phyloP scores from a whole-genome alignment of 2,797 vertebrate species.

The Staurois parvus region DNA sequence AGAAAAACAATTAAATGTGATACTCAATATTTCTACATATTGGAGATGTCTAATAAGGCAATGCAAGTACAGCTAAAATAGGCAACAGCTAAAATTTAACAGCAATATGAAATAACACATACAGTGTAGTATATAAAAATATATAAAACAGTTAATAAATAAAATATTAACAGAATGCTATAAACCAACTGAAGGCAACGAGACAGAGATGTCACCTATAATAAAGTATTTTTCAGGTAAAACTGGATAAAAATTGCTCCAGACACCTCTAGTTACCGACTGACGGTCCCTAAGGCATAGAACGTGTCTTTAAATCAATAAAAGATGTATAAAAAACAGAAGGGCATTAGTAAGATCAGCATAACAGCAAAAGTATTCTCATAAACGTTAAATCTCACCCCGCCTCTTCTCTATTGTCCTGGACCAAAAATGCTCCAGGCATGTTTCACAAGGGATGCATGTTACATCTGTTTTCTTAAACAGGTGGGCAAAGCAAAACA shows the following conservation, averaged over 20 bases:
- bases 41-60: no score
- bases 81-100: no score
- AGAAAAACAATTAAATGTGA: no score
- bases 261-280: not conserved
- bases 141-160: no score
- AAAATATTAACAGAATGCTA: not conserved
- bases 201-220: not conserved
- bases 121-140: no score
- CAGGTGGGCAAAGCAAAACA: slow-evolving; percentile 62
- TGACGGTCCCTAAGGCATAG: not conserved
- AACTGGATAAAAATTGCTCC: not conserved
- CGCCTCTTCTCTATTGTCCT: slow-evolving; percentile 68
- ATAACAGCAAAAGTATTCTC: slow-evolving; percentile 62
- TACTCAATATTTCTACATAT: no score
- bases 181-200: not conserved
- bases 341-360: not conserved
- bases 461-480: slow-evolving; percentile 62
- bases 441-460: slow-evolving; percentile 67
- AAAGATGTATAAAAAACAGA: not conserved
- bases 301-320: not conserved
- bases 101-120: no score
- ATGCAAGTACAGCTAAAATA: no score
- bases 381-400: slow-evolving; percentile 64
- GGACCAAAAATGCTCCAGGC: slow-evolving; percentile 67
- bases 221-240: not conserved